These are phyloP conservation scores for Misgurnus mizolepis DNA, from an alignment of 2,113 vertebrate genomes.

Conservation along the genomic window DNA sequence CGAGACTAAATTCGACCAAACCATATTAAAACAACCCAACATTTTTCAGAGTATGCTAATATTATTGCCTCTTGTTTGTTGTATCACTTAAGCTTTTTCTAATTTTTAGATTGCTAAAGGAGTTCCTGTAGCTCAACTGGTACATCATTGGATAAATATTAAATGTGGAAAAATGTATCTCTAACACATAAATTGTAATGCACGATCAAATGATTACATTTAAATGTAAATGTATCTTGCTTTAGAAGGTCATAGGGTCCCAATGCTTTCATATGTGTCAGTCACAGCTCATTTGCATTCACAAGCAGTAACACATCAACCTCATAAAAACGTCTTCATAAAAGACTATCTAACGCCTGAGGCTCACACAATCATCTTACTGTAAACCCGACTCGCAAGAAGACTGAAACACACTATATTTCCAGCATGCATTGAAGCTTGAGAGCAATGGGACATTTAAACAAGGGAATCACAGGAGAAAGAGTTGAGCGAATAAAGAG, in stretches of 20 bases:
- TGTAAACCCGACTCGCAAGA: background rate
- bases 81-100: too few species aligned
- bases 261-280: background rate
- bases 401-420: slow-evolving; percentile 32
- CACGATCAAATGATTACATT: too few species aligned
- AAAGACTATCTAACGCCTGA: background rate
- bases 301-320: background rate
- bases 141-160: too few species aligned
- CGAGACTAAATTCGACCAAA: too few species aligned
- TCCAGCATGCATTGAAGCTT: slow-evolving; percentile 6
- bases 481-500: slow-evolving; percentile 21
- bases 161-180: too few species aligned
- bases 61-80: too few species aligned
- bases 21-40: too few species aligned
- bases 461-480: slow-evolving; percentile 21
- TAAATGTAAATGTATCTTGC: background rate
- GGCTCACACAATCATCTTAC: background rate
- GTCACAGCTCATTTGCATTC: background rate
- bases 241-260: background rate
- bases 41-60: too few species aligned
- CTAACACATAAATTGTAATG: too few species aligned
- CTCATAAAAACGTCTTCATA: background rate
- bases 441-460: slow-evolving; percentile 21
- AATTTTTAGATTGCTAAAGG: too few species aligned
- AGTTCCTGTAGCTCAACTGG: too few species aligned